Conservation (phyloP, 1,140 invertebrate species). For the Mylabris phalerata region DNA sequence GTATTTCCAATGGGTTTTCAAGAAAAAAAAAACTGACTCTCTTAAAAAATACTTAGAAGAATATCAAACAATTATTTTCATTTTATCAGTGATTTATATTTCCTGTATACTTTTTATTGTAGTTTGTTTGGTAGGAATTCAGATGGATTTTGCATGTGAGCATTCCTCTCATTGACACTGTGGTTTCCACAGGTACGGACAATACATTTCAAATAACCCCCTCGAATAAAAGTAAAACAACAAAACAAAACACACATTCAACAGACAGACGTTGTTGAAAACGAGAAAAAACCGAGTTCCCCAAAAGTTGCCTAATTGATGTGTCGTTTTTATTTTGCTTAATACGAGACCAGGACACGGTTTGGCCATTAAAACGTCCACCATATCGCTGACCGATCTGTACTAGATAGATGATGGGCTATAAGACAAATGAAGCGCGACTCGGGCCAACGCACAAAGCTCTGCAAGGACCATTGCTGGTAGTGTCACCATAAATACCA, state of each 20-base stretch:
- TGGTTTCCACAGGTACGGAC: too few relatives aligned
- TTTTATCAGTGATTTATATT: too few relatives aligned
- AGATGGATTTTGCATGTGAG: too few relatives aligned
- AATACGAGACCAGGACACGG: constrained; percentile 39
- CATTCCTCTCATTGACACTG: too few relatives aligned
- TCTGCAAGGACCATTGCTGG: constrained; percentile 6
- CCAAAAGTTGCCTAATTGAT: constrained; percentile 42
- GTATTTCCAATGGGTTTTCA: too few relatives aligned
- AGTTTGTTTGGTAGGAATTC: too few relatives aligned
- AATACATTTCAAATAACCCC: background rate
- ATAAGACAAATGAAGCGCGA: constrained; percentile 40
- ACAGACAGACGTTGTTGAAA: background rate
- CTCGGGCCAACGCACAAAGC: constrained; percentile 20
- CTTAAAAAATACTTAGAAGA: too few relatives aligned
- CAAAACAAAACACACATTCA: background rate
- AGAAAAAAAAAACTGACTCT: too few relatives aligned
- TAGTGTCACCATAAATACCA: background rate
- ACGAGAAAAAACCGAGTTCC: constrained; percentile 27
- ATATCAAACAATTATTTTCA: too few relatives aligned
- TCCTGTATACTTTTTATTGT: too few relatives aligned
- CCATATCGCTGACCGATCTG: constrained; percentile 41
- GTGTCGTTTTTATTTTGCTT: constrained; percentile 43
- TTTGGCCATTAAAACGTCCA: constrained; percentile 42
- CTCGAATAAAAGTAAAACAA: background rate
- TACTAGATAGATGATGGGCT: constrained; percentile 40